Conservation (phyloP, 2,113 vertebrate genomes). For the Salvelinus sp. region DNA sequence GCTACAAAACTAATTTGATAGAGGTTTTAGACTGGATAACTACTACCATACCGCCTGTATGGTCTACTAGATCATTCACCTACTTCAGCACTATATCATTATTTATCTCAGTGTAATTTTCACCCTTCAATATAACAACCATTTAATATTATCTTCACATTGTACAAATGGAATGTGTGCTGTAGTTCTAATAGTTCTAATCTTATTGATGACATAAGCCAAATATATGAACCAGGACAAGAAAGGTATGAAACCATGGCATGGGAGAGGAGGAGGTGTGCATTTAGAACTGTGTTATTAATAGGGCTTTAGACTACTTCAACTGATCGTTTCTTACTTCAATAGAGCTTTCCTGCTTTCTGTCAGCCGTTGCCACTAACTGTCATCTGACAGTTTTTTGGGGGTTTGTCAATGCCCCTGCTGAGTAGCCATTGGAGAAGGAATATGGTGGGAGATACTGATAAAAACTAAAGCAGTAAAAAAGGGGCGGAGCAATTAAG, state of each 20-base stretch:
- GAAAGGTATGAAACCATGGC: not conserved
- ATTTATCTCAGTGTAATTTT: too few species aligned
- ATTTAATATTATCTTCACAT: too few species aligned
- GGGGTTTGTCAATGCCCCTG: not conserved
- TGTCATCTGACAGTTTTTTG: not conserved
- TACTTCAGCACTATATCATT: too few species aligned
- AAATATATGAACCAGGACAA: not conserved
- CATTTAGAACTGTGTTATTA: not conserved
- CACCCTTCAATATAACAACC: too few species aligned
- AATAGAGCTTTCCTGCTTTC: constrained; percentile 1
- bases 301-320: not conserved
- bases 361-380: constrained; percentile 64
- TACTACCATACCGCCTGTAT: too few species aligned
- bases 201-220: not conserved
- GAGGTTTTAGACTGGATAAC: too few species aligned
- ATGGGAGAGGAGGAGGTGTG: too few species aligned
- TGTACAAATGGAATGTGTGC: too few species aligned
- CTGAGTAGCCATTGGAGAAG: constrained; percentile 22
- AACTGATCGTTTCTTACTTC: not conserved
- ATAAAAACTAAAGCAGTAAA: constrained; percentile 13
- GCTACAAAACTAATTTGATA: too few species aligned
- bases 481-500: constrained; percentile 25
- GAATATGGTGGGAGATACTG: not conserved
- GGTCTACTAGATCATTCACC: too few species aligned
- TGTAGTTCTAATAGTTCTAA: too few species aligned